A percentile compares a stretch with the other conserved stretches of the same genome.
Conservation (phyloP, 1,140 invertebrate genomes). For the Sitobion miscanthi region DNA sequence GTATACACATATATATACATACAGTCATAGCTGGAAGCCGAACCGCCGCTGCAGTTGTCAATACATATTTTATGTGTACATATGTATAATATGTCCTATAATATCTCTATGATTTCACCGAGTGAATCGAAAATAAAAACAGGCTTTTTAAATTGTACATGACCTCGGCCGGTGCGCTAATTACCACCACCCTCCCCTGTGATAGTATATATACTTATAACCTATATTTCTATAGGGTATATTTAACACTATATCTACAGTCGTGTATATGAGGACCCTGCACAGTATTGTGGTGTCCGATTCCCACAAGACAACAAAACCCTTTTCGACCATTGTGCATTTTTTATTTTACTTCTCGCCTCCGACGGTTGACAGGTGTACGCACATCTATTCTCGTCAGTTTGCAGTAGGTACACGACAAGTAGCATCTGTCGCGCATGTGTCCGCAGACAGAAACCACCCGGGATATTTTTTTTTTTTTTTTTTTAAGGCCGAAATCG, state of each 20-base stretch:
- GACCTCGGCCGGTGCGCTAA: background rate
- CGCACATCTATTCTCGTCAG: background rate
- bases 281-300: background rate
- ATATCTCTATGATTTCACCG: slow-evolving; percentile 9
- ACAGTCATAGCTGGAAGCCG: background rate
- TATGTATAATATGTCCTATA: background rate
- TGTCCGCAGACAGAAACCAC: background rate
- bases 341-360: background rate
- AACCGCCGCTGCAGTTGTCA: slow-evolving; percentile 30
- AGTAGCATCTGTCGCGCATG: background rate
- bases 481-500: background rate
- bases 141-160: background rate
- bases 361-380: background rate
- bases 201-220: background rate
- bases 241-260: background rate
- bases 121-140: background rate
- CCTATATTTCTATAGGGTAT: background rate
- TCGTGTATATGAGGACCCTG: background rate
- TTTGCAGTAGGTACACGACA: background rate
- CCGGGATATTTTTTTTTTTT: background rate
- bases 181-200: background rate
- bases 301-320: background rate
- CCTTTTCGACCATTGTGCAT: background rate
- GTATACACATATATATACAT: background rate
- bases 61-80: background rate